phyloP scores from a whole-genome alignment of 2,888 invertebrate genomes.

The Cabera pusaria region DNA sequence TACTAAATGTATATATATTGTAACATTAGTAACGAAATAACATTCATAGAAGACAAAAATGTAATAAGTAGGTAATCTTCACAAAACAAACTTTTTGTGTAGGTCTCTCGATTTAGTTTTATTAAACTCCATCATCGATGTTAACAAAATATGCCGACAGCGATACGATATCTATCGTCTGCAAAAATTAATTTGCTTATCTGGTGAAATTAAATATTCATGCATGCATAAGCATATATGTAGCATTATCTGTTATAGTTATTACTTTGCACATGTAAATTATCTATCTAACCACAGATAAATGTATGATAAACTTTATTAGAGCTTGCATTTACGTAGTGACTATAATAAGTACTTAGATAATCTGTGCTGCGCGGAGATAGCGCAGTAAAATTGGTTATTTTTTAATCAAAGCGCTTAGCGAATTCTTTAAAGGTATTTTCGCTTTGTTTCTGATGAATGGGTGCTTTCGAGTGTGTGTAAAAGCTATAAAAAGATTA shows the following conservation, averaged over 20 bases:
- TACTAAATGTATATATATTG: too few species aligned
- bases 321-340: constrained; percentile 10
- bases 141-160: constrained; percentile 28
- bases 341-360: too few species aligned
- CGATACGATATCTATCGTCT: constrained; percentile 41
- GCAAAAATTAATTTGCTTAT: constrained; percentile 57
- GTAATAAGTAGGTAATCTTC: too few species aligned
- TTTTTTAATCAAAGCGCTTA: constrained; percentile 2
- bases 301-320: constrained; percentile 17
- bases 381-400: constrained; percentile 4
- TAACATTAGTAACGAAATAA: too few species aligned
- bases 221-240: constrained; percentile 30
- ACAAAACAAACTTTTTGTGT: too few species aligned
- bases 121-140: too few species aligned
- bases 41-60: too few species aligned
- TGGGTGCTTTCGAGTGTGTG: not conserved
- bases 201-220: constrained; percentile 48
- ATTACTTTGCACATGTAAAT: constrained; percentile 17
- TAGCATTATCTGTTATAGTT: constrained; percentile 11
- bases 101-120: too few species aligned
- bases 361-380: too few species aligned
- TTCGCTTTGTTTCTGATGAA: constrained; percentile 2
- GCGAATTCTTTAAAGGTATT: not conserved
- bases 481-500: constrained; percentile 9
- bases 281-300: constrained; percentile 12